phyloP scores from a whole-genome alignment of 2,113 vertebrate genomes.

The Etia nguti region DNA sequence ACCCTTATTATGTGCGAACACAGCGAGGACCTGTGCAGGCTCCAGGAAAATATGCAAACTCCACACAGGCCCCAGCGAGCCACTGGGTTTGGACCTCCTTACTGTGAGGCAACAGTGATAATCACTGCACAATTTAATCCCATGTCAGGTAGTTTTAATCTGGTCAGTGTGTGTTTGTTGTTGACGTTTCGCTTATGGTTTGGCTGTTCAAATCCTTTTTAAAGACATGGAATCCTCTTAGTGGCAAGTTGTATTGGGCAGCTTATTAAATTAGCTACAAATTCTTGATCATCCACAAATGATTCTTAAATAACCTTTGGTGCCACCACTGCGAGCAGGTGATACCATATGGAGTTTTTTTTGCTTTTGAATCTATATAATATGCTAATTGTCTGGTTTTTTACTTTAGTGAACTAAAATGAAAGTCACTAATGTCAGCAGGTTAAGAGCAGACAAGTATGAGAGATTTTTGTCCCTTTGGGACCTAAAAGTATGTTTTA shows the following conservation, averaged over 20 bases:
- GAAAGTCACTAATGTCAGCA: neutral
- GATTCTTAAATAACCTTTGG: neutral
- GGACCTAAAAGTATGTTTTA: neutral
- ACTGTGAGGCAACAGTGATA: neutral
- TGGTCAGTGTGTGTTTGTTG: neutral
- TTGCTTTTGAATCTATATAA: neutral
- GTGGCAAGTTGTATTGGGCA: neutral
- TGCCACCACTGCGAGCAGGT: neutral
- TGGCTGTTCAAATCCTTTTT: neutral
- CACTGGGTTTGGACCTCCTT: neutral
- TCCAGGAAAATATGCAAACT: neutral
- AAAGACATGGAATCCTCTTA: neutral
- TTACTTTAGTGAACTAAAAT: neutral
- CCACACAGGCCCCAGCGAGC: neutral
- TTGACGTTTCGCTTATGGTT: accelerated
- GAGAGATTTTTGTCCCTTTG: neutral
- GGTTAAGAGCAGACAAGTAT: neutral
- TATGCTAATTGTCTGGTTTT: neutral
- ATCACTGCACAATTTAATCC: neutral
- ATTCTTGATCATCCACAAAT: neutral
- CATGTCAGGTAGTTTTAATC: neutral
- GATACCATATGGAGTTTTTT: neutral
- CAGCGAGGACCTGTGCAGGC: neutral
- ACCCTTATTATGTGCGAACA: neutral
- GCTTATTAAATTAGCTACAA: neutral